Conservation (phyloP, 2,888 invertebrate species). For the Macaria notata region DNA sequence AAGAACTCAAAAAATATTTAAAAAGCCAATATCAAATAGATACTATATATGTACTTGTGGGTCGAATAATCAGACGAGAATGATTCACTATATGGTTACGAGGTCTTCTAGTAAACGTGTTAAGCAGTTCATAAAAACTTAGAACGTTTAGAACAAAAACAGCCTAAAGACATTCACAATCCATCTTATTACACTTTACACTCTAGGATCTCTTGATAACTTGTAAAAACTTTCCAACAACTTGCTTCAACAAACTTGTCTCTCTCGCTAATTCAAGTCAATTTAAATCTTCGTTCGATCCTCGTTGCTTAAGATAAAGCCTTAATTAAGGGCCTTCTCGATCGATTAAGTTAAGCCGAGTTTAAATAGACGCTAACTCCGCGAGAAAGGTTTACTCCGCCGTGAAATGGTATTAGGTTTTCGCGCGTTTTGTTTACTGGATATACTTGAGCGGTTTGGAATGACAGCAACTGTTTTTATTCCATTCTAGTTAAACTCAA, state of each 20-base stretch:
- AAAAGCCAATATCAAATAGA: too few species aligned
- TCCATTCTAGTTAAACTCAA: too few species aligned
- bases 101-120: too few species aligned
- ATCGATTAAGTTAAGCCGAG: slow-evolving; percentile 81
- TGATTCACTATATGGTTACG: too few species aligned
- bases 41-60: too few species aligned
- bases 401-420: slow-evolving; percentile 83
- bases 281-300: slow-evolving; percentile 71
- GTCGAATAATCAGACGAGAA: too few species aligned
- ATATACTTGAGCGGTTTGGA: slow-evolving; percentile 8
- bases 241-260: slow-evolving; percentile 37
- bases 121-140: too few species aligned
- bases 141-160: background rate
- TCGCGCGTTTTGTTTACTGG: slow-evolving; percentile 71
- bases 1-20: too few species aligned
- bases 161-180: background rate
- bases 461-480: too few species aligned
- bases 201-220: background rate
- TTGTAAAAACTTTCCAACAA: slow-evolving; percentile 16
- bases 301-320: slow-evolving; percentile 75
- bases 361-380: slow-evolving; percentile 81
- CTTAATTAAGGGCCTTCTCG: slow-evolving; percentile 80
- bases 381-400: slow-evolving; percentile 80
- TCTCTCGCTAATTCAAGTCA: slow-evolving; percentile 58
- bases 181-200: background rate